Evolutionary conservation across 2,113 vertebrate genomes (phyloP).

Genomic region (Sinosuthora webbiana): DNA sequence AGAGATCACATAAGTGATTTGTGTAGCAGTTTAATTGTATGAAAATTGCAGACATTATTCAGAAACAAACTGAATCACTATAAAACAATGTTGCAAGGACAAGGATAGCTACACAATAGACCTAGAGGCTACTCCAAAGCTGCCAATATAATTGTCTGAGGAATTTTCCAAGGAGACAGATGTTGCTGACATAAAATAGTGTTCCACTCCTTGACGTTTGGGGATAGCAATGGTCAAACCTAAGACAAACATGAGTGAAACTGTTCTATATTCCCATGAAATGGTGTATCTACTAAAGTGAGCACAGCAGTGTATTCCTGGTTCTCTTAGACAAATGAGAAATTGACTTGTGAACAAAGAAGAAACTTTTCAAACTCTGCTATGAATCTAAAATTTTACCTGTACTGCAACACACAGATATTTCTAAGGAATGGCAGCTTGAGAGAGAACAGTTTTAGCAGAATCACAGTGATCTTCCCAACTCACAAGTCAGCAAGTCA

Average conservation of each 20-base stretch:
- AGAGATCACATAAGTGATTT: slow-evolving; percentile 44
- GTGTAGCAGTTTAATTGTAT: slow-evolving; percentile 23
- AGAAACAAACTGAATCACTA: slow-evolving; percentile 58
- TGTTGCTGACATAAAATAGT: background rate
- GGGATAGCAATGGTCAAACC: background rate
- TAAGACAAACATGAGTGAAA: background rate
- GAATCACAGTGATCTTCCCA: background rate
- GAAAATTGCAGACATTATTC: slow-evolving; percentile 53
- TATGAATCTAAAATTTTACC: background rate
- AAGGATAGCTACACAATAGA: slow-evolving; percentile 1
- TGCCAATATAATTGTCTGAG: background rate
- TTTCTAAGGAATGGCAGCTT: background rate
- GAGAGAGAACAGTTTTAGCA: background rate
- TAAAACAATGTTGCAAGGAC: background rate
- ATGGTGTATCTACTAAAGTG: background rate
- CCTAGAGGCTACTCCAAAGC: background rate
- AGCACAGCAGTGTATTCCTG: background rate
- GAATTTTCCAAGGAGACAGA: slow-evolving; percentile 34
- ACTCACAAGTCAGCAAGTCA: background rate
- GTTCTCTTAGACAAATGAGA: background rate
- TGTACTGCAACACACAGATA: background rate
- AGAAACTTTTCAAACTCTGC: background rate
- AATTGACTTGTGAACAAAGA: background rate
- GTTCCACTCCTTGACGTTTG: background rate
- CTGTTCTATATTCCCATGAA: background rate